Evolutionary conservation across 2,888 invertebrate genomes (phyloP).

Genomic region (Mayetiola destructor): DNA sequence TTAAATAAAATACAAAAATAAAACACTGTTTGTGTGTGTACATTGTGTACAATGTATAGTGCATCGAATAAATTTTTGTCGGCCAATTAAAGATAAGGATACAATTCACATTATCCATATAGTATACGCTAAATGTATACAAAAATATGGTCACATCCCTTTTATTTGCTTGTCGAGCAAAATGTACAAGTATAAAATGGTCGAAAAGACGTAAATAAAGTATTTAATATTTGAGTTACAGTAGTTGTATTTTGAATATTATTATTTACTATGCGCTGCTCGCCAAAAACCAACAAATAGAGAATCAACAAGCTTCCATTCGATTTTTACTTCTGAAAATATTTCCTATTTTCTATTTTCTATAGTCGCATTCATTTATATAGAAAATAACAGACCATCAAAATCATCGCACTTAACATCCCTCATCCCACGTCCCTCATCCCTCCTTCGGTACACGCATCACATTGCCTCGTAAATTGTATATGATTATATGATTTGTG

Average conservation of each 20-base stretch:
- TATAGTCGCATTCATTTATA: no score
- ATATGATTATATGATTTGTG: slow-evolving; percentile 2
- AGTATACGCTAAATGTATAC: no score
- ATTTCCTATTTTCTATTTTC: background rate
- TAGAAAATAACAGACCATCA: no score
- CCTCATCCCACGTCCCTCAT: no score
- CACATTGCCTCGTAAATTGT: background rate
- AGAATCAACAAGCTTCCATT: background rate
- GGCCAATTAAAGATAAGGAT: no score
- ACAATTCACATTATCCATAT: no score
- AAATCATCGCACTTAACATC: background rate
- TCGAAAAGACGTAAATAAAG: background rate
- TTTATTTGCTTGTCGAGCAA: background rate
- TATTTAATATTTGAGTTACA: background rate
- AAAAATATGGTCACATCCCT: background rate
- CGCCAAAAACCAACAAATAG: background rate
- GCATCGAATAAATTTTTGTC: no score
- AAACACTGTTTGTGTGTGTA: no score
- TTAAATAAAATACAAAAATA: no score
- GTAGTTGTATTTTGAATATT: background rate
- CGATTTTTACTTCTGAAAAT: background rate
- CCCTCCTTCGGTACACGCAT: background rate
- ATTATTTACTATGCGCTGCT: slow-evolving; percentile 1
- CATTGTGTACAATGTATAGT: no score
- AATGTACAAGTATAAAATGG: background rate